phyloP scores from a whole-genome alignment of 1,140 invertebrate genomes.

The Heliothis virescens region DNA sequence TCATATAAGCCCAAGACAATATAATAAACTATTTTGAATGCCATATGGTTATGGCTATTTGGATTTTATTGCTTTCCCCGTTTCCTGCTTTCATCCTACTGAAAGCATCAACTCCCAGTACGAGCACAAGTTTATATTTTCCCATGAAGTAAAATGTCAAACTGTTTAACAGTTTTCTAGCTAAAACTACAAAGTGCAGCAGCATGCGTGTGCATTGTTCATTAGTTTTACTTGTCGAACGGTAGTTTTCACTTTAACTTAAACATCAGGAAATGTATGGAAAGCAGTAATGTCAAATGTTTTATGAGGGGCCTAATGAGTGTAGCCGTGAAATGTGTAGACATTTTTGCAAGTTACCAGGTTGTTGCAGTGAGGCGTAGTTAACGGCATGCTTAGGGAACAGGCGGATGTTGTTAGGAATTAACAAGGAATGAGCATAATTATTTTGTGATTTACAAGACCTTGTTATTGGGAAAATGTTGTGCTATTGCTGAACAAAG shows the following conservation, averaged over 20 bases:
- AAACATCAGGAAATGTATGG: slow-evolving; percentile 14
- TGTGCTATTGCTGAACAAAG: no score
- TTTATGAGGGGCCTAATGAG: slow-evolving; percentile 6
- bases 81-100: not conserved
- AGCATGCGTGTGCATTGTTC: not conserved
- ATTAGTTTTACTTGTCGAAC: not conserved
- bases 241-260: slow-evolving; percentile 9
- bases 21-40: no score
- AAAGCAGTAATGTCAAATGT: slow-evolving; percentile 13
- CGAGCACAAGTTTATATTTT: not conserved
- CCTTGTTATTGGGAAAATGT: no score
- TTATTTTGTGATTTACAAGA: no score
- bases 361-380: not conserved
- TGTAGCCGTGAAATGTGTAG: not conserved
- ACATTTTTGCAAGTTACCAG: not conserved
- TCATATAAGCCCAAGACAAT: no score
- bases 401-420: no score
- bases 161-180: slow-evolving; percentile 11
- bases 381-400: not conserved
- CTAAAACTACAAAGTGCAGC: slow-evolving; percentile 1
- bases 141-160: not conserved
- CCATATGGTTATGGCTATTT: no score
- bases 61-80: not conserved
- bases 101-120: not conserved
- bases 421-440: no score